Conservation (phyloP, 2,113 vertebrate genomes). For the Engystomops pustulosus region DNA sequence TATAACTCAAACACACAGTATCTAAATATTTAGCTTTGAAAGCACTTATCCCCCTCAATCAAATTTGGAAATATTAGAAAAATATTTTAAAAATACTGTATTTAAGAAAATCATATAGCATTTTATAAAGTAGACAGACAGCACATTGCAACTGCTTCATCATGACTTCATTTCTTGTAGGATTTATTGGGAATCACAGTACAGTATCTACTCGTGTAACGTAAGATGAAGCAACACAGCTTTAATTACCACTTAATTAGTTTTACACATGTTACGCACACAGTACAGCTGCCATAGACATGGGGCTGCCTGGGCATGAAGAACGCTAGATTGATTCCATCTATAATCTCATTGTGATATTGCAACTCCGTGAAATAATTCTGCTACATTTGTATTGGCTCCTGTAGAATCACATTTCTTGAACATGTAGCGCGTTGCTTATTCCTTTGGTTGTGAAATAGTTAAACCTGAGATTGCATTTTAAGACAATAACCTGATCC, state of each 20-base stretch:
- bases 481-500: slow-evolving; percentile 45
- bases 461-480: slow-evolving; percentile 51
- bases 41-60: too few relatives aligned
- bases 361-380: background rate
- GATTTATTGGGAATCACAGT: background rate
- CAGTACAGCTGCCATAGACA: background rate
- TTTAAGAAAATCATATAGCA: too few relatives aligned
- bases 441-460: background rate
- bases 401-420: background rate
- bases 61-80: too few relatives aligned
- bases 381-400: background rate
- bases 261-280: background rate
- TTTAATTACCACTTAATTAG: background rate
- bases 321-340: background rate
- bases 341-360: background rate
- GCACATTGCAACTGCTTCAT: background rate
- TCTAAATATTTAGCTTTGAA: too few relatives aligned
- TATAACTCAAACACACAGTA: too few relatives aligned
- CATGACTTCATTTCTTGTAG: background rate
- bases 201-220: background rate
- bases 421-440: background rate
- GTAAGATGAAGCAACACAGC: background rate
- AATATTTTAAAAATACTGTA: too few relatives aligned
- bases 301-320: too few relatives aligned
- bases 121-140: background rate